Percentiles rank a stretch among this genome's conserved stretches.
Evolutionary conservation across 2,888 invertebrate species (phyloP).

Genomic region (Chymomyza fuscimana): DNA sequence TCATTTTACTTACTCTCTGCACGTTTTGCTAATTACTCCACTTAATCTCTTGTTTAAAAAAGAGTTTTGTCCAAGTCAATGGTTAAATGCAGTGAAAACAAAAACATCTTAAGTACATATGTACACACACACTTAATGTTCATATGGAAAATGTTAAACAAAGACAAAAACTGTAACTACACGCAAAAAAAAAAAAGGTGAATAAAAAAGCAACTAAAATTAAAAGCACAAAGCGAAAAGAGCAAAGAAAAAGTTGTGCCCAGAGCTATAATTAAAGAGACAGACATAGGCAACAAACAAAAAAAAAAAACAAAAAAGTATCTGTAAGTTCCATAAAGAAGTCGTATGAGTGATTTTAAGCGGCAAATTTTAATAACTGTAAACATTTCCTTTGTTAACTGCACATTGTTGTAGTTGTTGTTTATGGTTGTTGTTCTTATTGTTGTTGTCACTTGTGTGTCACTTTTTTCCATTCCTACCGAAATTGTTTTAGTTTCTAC

Average conservation of each 20-base stretch:
- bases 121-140: not conserved
- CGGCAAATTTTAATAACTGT: constrained; percentile 12
- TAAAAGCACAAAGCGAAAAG: constrained; percentile 19
- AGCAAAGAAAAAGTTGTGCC: constrained; percentile 38
- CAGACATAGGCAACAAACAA: constrained; percentile 28
- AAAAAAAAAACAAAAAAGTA: not conserved
- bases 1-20: constrained; percentile 32
- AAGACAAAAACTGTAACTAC: constrained; percentile 26
- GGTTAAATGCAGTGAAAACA: constrained; percentile 25
- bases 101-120: not conserved
- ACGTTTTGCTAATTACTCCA: constrained; percentile 60
- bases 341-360: constrained; percentile 16
- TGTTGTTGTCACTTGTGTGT: not conserved
- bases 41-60: constrained; percentile 54
- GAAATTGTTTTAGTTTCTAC: not conserved
- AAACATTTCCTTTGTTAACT: constrained; percentile 15
- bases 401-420: constrained; percentile 2
- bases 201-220: constrained; percentile 23
- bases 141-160: constrained; percentile 39
- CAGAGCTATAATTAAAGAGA: constrained; percentile 51
- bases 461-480: not conserved
- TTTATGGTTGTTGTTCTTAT: not conserved
- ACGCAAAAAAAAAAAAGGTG: not conserved
- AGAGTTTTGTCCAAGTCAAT: constrained; percentile 55
- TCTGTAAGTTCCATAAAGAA: constrained; percentile 6